A percentile compares a stretch with the other conserved stretches of the same genome.
Evolutionary conservation across 1,140 invertebrate genomes (phyloP).

Genomic region (Diabrotica virgifera): DNA sequence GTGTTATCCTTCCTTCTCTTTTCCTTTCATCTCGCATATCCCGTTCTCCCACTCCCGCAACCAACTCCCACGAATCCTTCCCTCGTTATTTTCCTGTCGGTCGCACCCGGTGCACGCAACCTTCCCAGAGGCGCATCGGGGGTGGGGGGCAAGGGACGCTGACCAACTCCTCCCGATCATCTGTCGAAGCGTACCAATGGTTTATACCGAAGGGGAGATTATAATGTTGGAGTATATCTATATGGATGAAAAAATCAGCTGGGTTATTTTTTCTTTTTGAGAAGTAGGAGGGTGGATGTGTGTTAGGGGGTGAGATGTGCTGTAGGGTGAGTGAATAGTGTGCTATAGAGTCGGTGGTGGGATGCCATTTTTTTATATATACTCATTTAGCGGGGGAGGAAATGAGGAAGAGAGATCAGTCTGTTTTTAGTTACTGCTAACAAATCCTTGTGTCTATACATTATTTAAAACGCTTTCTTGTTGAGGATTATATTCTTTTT

Average conservation of each 20-base stretch:
- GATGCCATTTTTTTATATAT: no score
- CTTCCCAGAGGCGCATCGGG: conserved; percentile 26
- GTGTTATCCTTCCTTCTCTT: neutral
- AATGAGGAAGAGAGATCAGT: no score
- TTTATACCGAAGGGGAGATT: conserved; percentile 2
- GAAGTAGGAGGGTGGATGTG: neutral
- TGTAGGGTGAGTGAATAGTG: neutral
- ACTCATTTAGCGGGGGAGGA: no score
- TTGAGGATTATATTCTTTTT: no score
- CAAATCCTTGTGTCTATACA: no score
- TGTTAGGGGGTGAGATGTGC: neutral
- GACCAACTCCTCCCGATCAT: conserved; percentile 9
- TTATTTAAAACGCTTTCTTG: no score
- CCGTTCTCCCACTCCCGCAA: conserved; percentile 13
- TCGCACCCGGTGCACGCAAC: conserved; percentile 39
- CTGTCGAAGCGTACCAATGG: conserved; percentile 17
- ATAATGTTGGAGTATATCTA: neutral
- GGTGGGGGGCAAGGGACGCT: conserved; percentile 9
- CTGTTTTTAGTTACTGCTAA: no score
- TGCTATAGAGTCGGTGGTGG: no score
- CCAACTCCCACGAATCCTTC: conserved; percentile 17
- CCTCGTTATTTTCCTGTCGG: conserved; percentile 43
- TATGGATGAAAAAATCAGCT: no score
- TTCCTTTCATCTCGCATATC: conserved; percentile 16
- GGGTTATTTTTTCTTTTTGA: no score